Percentiles rank a stretch among this genome's conserved stretches.
These are phyloP conservation scores for Ceraclea dissimilis DNA, from an alignment of 2,888 invertebrate species.

Conservation along the genomic window DNA sequence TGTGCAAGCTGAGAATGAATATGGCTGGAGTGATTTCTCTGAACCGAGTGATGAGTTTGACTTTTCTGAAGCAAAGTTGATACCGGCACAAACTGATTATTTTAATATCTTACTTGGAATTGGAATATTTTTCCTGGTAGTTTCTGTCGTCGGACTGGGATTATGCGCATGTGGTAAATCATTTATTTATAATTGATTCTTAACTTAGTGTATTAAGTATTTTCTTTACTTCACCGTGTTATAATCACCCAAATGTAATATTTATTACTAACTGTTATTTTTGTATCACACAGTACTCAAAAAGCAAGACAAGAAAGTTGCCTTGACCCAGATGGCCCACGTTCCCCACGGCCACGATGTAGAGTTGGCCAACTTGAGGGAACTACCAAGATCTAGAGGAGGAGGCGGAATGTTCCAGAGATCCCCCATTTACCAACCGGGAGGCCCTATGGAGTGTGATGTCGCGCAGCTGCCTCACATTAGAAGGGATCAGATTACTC, in stretches of 20 bases:
- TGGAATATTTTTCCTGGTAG: slow-evolving; percentile 49
- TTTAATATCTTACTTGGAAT: slow-evolving; percentile 55
- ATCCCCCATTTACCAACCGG: slow-evolving; percentile 68
- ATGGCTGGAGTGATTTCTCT: slow-evolving; percentile 79
- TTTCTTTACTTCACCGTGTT: background rate
- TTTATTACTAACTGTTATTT: too few species aligned
- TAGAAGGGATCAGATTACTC: slow-evolving; percentile 73
- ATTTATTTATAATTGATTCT: background rate
- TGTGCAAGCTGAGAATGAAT: slow-evolving; percentile 69
- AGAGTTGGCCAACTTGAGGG: slow-evolving; percentile 79
- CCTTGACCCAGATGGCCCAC: slow-evolving; percentile 41
- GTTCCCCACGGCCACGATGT: slow-evolving; percentile 59
- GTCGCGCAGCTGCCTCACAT: slow-evolving; percentile 79
- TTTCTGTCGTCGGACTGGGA: slow-evolving; percentile 34
- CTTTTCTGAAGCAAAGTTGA: slow-evolving; percentile 40
- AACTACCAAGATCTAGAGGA: slow-evolving; percentile 53
- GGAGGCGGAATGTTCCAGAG: slow-evolving; percentile 57
- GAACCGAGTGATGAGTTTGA: slow-evolving; percentile 55
- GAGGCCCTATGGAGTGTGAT: slow-evolving; percentile 64
- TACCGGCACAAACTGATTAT: slow-evolving; percentile 46
- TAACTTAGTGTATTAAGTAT: background rate
- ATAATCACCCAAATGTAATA: too few species aligned
- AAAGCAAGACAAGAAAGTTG: slow-evolving; percentile 62
- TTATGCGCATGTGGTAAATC: slow-evolving; percentile 44
- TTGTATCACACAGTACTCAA: slow-evolving; percentile 57